Conservation (phyloP, 2,888 invertebrate genomes). For the Brachynemurus nebulosus region DNA sequence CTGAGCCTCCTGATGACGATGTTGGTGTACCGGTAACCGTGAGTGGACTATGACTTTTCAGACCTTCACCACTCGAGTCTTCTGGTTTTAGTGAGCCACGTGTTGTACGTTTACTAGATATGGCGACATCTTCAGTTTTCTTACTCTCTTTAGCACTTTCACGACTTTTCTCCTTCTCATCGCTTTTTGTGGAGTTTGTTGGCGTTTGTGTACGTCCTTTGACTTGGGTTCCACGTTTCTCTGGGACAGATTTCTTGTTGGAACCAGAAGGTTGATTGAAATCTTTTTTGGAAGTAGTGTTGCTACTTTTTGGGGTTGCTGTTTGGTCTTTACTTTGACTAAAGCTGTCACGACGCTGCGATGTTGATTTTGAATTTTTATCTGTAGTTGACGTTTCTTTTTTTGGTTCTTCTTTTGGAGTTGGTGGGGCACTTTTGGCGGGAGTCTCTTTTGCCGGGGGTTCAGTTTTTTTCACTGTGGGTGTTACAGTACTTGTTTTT, state of each 20-base stretch:
- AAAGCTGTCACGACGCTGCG: constrained; percentile 3
- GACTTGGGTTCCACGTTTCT: not conserved
- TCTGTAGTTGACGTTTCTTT: constrained; percentile 17
- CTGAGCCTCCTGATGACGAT: constrained; percentile 3
- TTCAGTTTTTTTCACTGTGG: constrained; percentile 27
- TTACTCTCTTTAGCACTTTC: constrained; percentile 11
- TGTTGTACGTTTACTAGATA: constrained; percentile 30
- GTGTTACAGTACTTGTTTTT: constrained; percentile 18
- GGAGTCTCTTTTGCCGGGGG: constrained; percentile 1
- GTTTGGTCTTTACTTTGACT: not conserved
- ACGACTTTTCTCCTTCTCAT: constrained; percentile 18
- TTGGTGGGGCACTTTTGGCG: not conserved
- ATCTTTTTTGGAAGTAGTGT: not conserved
- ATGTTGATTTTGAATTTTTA: not conserved
- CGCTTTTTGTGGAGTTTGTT: not conserved
- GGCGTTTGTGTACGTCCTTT: not conserved
- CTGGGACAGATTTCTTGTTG: not conserved
- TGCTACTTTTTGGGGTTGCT: not conserved
- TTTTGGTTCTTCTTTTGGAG: constrained; percentile 17
- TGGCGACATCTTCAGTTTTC: constrained; percentile 19
- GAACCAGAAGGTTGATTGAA: not conserved
- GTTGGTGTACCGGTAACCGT: constrained; percentile 21
- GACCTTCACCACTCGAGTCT: constrained; percentile 26
- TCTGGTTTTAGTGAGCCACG: constrained; percentile 33
- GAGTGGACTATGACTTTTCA: constrained; percentile 25